These are phyloP conservation scores for Iphiclides podalirius DNA, from an alignment of 2,888 invertebrate genomes.

Conservation along the genomic window DNA sequence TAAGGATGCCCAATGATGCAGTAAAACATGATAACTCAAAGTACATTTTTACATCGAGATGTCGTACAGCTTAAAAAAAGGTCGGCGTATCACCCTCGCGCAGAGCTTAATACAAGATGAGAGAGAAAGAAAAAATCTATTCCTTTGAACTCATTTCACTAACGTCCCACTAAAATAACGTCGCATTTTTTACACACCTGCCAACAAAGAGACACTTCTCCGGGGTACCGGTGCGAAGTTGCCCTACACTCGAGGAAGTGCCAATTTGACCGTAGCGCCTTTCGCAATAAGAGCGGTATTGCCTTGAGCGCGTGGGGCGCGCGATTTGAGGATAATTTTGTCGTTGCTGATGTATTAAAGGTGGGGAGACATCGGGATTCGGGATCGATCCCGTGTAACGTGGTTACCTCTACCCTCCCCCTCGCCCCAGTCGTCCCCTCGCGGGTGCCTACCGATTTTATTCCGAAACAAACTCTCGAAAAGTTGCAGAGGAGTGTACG, in stretches of 20 bases:
- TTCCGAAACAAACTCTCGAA: slow-evolving; percentile 22
- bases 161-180: slow-evolving; percentile 42
- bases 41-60: neutral
- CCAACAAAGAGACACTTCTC: slow-evolving; percentile 50
- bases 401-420: slow-evolving; percentile 31
- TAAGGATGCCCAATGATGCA: too few species aligned
- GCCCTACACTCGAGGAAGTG: slow-evolving; percentile 25
- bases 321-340: slow-evolving; percentile 18
- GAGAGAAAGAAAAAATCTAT: too few species aligned
- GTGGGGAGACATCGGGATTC: slow-evolving; percentile 36
- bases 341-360: slow-evolving; percentile 17
- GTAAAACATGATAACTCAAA: too few species aligned
- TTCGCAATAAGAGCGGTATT: too few species aligned
- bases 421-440: slow-evolving; percentile 30
- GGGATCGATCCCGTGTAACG: slow-evolving; percentile 42
- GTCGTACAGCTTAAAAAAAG: neutral
- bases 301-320: too few species aligned
- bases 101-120: slow-evolving; percentile 23
- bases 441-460: slow-evolving; percentile 31
- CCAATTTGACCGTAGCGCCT: slow-evolving; percentile 25
- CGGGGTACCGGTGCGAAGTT: slow-evolving; percentile 34
- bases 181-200: slow-evolving; percentile 57
- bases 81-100: slow-evolving; percentile 8
- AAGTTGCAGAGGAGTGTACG: slow-evolving; percentile 25
- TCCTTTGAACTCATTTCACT: slow-evolving; percentile 37